Conservation (phyloP, 2,888 invertebrate species). For the Hofmannophila pseudospretella region DNA sequence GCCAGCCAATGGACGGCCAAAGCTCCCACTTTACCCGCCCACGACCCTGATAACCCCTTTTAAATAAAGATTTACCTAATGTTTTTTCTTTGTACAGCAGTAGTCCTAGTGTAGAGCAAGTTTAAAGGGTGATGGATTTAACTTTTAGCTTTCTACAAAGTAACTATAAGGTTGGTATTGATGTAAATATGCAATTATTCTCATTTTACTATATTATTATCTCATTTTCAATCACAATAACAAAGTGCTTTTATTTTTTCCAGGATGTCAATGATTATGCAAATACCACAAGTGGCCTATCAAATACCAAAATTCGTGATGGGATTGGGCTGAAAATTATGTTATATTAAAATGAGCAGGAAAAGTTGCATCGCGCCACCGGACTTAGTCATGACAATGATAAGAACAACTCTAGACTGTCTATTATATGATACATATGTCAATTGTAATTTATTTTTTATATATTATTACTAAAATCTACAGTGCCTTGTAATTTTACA, state of each 20-base stretch:
- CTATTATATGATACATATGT: not conserved
- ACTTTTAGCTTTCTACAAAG: constrained; percentile 33
- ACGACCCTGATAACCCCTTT: too few relatives aligned
- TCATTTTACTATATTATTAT: constrained; percentile 2
- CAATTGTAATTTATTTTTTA: not conserved
- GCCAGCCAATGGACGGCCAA: too few relatives aligned
- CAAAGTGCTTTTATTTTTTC: constrained; percentile 49
- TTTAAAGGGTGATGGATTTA: constrained; percentile 67
- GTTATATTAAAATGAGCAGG: constrained; percentile 22
- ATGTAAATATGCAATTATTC: constrained; percentile 17
- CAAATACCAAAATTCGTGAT: constrained; percentile 92
- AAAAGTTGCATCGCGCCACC: constrained; percentile 29
- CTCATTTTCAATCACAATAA: constrained; percentile 11
- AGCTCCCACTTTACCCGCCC: too few relatives aligned
- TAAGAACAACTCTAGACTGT: constrained; percentile 13
- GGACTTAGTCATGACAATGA: constrained; percentile 24
- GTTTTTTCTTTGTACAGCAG: constrained; percentile 32
- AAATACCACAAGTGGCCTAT: constrained; percentile 89
- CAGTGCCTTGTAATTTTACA: constrained; percentile 3
- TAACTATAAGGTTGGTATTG: constrained; percentile 48
- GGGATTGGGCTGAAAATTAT: constrained; percentile 82
- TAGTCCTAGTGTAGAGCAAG: constrained; percentile 53
- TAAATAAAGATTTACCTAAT: too few relatives aligned
- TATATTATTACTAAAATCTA: not conserved
- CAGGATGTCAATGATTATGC: constrained; percentile 92